phyloP scores from a whole-genome alignment of 2,888 invertebrate species.

The Notodonta dromedarius region DNA sequence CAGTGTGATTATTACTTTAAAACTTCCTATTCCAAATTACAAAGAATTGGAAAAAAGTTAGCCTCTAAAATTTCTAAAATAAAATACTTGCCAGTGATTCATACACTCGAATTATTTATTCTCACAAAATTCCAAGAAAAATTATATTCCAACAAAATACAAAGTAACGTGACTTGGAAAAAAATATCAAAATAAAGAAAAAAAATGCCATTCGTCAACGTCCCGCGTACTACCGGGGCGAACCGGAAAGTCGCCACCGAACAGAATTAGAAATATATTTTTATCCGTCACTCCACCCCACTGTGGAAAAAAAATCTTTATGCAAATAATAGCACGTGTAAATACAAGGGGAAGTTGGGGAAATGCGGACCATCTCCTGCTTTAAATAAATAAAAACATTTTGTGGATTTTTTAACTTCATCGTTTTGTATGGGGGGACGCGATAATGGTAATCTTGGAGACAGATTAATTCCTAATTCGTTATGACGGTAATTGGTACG shows the following conservation, averaged over 20 bases:
- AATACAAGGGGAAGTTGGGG: slow-evolving; percentile 70
- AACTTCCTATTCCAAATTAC: no score
- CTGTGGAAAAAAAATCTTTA: slow-evolving; percentile 70
- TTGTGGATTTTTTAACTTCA: slow-evolving; percentile 30
- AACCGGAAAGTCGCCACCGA: slow-evolving; percentile 72
- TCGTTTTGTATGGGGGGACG: slow-evolving; percentile 22
- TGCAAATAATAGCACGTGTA: slow-evolving; percentile 83
- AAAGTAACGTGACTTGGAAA: slow-evolving; percentile 23
- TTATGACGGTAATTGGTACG: slow-evolving; percentile 12
- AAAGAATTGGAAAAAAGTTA: no score
- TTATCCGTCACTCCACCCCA: slow-evolving; percentile 71
- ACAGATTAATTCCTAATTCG: slow-evolving; percentile 36
- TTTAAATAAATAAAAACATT: slow-evolving; percentile 51
- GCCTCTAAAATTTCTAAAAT: no score
- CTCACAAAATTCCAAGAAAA: not conserved
- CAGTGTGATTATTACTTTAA: no score
- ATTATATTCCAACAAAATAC: slow-evolving; percentile 12
- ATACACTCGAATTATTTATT: not conserved
- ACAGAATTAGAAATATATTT: slow-evolving; percentile 83
- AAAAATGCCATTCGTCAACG: slow-evolving; percentile 77
- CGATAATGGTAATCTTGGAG: slow-evolving; percentile 37
- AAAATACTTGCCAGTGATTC: not conserved
- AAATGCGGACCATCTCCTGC: slow-evolving; percentile 45
- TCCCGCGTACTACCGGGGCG: slow-evolving; percentile 56
- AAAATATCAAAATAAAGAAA: slow-evolving; percentile 61